phyloP scores from a whole-genome alignment of 2,888 invertebrate species.

The Leptarthrus brevirostris region DNA sequence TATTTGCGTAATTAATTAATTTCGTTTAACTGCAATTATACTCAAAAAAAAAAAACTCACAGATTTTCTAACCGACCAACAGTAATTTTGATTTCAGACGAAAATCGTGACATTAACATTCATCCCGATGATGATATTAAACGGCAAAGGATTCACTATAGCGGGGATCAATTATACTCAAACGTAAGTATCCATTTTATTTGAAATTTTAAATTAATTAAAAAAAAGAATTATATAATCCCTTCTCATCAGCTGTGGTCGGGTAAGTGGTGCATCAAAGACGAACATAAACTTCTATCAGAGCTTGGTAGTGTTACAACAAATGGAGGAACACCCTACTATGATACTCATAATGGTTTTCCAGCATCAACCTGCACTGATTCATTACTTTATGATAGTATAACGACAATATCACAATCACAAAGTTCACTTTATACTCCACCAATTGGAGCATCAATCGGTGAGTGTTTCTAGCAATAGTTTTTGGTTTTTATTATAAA shows the following conservation, averaged over 20 bases:
- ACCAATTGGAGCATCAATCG: conserved; percentile 77
- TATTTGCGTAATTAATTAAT: too few species aligned
- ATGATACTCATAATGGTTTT: conserved; percentile 69
- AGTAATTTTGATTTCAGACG: conserved; percentile 73
- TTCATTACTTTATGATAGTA: conserved; percentile 76
- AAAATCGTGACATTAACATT: conserved; percentile 88
- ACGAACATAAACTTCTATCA: conserved; percentile 87
- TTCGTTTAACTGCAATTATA: too few species aligned
- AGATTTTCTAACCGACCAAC: conserved; percentile 7
- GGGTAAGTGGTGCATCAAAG: conserved; percentile 91
- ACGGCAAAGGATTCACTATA: conserved; percentile 87
- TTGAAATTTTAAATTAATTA: too few species aligned
- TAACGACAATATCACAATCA: conserved; percentile 79
- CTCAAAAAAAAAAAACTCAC: neutral
- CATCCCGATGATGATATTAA: conserved; percentile 90
- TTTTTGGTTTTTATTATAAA: too few species aligned
- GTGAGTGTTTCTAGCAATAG: conserved; percentile 67
- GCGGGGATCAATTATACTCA: conserved; percentile 89
- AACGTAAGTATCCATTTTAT: conserved; percentile 82
- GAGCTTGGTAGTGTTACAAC: conserved; percentile 77
- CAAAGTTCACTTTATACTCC: conserved; percentile 82
- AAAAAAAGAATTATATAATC: too few species aligned
- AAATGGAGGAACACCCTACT: conserved; percentile 68
- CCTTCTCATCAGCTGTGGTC: conserved; percentile 79
- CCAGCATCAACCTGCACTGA: conserved; percentile 66